Evolutionary conservation across 2,888 invertebrate species (phyloP).

Genomic region (Shargacucullia verbasci): DNA sequence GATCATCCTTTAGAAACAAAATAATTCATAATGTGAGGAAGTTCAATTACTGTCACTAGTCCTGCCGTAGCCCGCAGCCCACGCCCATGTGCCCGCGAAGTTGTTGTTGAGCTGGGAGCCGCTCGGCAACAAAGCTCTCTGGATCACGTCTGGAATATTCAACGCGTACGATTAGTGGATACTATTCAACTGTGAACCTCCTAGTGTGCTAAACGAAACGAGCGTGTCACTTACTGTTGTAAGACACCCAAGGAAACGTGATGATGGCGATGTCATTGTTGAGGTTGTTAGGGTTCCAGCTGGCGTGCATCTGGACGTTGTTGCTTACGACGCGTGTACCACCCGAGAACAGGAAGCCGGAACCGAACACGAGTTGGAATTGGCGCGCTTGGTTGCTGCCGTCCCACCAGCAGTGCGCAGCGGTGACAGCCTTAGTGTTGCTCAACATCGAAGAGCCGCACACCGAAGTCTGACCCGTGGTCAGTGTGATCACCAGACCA

Average conservation of each 20-base stretch:
- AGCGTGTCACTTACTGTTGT: constrained; percentile 22
- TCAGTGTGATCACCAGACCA: constrained; percentile 61
- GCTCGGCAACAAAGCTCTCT: constrained; percentile 63
- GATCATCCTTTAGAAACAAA: constrained; percentile 7
- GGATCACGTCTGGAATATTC: constrained; percentile 61
- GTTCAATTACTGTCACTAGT: constrained; percentile 63
- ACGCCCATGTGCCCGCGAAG: constrained; percentile 63
- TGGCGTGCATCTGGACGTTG: constrained; percentile 56
- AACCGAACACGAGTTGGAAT: constrained; percentile 67
- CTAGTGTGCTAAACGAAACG: not conserved
- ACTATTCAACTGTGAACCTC: no score
- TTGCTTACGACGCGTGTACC: constrained; percentile 57
- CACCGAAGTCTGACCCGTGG: constrained; percentile 56
- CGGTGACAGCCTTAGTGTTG: constrained; percentile 60
- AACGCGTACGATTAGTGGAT: not conserved
- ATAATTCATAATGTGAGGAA: not conserved
- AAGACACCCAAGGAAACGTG: constrained; percentile 10
- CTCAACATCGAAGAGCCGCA: constrained; percentile 63
- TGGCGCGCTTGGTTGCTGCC: constrained; percentile 61
- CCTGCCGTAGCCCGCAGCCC: constrained; percentile 73
- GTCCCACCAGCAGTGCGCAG: constrained; percentile 69
- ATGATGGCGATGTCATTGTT: constrained; percentile 41
- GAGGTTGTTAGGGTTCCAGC: constrained; percentile 45
- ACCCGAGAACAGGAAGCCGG: constrained; percentile 58
- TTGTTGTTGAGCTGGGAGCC: constrained; percentile 56